A percentile compares a stretch with the other conserved stretches of the same genome.
phyloP scores from a whole-genome alignment of 2,113 vertebrate genomes.

The Sebastes schlegelii region DNA sequence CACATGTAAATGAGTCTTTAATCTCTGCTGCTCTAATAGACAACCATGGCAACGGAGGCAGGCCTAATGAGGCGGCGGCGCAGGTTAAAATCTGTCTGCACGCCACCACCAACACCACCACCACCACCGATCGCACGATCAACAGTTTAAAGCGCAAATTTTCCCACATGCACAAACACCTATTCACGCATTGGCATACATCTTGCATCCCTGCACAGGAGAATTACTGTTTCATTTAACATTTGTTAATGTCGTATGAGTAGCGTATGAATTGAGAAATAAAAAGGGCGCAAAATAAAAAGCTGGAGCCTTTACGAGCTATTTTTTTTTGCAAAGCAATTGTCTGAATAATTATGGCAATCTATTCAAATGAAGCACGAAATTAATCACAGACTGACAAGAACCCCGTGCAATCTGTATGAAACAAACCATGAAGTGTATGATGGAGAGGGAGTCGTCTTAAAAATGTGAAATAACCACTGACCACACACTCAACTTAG shows the following conservation, averaged over 20 bases:
- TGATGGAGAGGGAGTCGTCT: not conserved
- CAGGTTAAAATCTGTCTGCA: constrained; percentile 77
- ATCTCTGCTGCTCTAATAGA: constrained; percentile 81
- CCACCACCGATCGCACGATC: constrained; percentile 51
- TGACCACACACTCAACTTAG: constrained; percentile 11
- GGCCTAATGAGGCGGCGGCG: constrained; percentile 79
- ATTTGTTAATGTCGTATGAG: not conserved
- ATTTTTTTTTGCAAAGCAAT: constrained; percentile 21
- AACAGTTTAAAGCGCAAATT: constrained; percentile 65
- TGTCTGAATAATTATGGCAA: constrained; percentile 43
- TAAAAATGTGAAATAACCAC: constrained; percentile 12
- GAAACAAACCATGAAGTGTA: constrained; percentile 9
- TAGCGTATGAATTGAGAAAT: not conserved
- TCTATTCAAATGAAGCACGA: constrained; percentile 44
- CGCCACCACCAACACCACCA: constrained; percentile 63
- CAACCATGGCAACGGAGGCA: constrained; percentile 83
- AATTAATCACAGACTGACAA: constrained; percentile 32
- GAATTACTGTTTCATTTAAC: not conserved
- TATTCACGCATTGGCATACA: not conserved
- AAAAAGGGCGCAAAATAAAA: not conserved
- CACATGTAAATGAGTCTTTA: constrained; percentile 84
- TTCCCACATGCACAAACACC: not conserved
- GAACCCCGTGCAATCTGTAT: constrained; percentile 6
- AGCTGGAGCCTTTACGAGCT: constrained; percentile 14
- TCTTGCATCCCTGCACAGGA: not conserved